These are phyloP conservation scores for Lutra lutra DNA, from an alignment of 2,797 vertebrate species.

Conservation along the genomic window DNA sequence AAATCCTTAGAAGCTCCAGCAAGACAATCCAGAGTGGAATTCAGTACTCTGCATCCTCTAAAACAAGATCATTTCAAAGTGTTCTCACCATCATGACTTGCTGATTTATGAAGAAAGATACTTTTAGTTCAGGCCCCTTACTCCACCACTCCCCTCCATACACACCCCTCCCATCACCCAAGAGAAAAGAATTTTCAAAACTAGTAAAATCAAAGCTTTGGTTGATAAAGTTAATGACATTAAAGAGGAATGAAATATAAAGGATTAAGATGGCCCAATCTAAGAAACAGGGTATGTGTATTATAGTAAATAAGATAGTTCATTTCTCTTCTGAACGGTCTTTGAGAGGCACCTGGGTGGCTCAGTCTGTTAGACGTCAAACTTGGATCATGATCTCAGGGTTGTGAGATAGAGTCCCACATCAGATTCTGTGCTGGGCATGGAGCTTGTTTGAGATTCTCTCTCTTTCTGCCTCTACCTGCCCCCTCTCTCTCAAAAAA, in stretches of 20 bases:
- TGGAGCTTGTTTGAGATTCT: not conserved
- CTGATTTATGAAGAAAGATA: not conserved
- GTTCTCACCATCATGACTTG: not conserved
- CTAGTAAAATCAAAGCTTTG: not conserved
- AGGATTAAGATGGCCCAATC: not conserved
- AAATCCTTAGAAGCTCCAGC: not conserved
- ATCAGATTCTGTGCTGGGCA: not conserved
- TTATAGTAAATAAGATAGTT: not conserved
- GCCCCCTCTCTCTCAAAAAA: not conserved
- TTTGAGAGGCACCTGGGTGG: not conserved
- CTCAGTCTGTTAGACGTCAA: not conserved
- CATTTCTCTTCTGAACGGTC: not conserved
- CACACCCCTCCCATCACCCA: not conserved
- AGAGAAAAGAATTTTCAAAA: not conserved
- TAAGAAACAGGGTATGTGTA: not conserved
- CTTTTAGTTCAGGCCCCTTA: not conserved
- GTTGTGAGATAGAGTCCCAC: not conserved
- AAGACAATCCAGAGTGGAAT: not conserved
- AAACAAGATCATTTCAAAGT: not conserved
- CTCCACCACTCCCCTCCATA: not conserved
- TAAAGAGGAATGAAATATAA: not conserved
- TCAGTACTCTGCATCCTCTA: not conserved
- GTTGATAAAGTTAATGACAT: not conserved
- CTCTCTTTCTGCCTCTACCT: not conserved
- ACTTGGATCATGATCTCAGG: not conserved